A percentile compares a stretch with the other conserved stretches of the same genome.
Conservation (phyloP, 2,888 invertebrate species). For the Atethmia centrago region DNA sequence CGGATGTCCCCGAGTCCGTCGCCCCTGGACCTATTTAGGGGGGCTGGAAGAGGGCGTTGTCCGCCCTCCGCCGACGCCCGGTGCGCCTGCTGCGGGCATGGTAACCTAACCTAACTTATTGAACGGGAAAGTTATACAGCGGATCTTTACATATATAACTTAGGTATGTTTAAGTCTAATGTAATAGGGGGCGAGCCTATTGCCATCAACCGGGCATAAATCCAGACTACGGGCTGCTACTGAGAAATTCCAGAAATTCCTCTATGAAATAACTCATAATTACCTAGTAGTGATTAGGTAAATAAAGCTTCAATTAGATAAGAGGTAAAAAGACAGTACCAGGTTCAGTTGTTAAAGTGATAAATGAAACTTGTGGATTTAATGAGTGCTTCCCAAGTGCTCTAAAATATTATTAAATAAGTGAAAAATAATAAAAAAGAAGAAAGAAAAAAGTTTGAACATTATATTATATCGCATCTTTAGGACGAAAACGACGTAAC, state of each 20-base stretch:
- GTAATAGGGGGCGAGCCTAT: not conserved
- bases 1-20: too few relatives aligned
- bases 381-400: not conserved
- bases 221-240: not conserved
- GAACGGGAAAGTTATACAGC: too few relatives aligned
- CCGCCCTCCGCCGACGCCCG: too few relatives aligned
- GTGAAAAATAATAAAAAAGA: too few relatives aligned
- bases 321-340: not conserved
- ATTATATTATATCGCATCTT: too few relatives aligned
- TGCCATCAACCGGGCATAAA: not conserved
- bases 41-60: too few relatives aligned
- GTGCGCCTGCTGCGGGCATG: too few relatives aligned
- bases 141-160: too few relatives aligned
- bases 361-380: not conserved
- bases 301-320: not conserved
- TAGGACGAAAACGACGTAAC: too few relatives aligned
- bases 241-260: not conserved
- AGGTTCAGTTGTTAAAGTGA: not conserved
- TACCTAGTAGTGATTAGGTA: not conserved
- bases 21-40: too few relatives aligned
- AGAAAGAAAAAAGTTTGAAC: too few relatives aligned
- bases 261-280: not conserved
- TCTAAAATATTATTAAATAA: not conserved
- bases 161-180: not conserved
- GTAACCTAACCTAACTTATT: too few relatives aligned